Conservation (phyloP, 1,140 invertebrate genomes). For the Acyrthosiphon pisum region DNA sequence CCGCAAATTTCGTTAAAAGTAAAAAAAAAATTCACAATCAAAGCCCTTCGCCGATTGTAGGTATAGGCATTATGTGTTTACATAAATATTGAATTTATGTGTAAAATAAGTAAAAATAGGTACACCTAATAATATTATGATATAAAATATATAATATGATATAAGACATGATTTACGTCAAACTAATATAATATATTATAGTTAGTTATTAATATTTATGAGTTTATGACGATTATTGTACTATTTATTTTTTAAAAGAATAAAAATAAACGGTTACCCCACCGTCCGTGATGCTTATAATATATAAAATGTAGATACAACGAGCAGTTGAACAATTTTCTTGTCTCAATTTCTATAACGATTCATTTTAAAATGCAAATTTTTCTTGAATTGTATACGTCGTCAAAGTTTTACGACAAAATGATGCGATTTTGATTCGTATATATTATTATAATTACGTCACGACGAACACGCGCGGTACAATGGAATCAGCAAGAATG, state of each 20-base stretch:
- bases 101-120: background rate
- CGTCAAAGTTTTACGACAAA: background rate
- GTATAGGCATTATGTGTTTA: background rate
- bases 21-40: background rate
- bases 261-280: background rate
- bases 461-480: background rate
- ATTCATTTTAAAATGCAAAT: background rate
- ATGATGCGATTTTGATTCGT: background rate
- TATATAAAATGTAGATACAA: background rate
- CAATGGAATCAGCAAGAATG: background rate
- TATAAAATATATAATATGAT: background rate
- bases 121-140: background rate
- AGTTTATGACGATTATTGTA: background rate
- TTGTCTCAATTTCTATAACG: background rate
- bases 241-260: background rate
- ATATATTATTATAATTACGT: background rate
- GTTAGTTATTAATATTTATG: too few relatives aligned
- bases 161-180: background rate
- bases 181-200: background rate
- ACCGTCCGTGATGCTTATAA: background rate
- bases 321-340: background rate
- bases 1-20: background rate
- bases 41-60: background rate
- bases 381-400: background rate
- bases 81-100: background rate